These are phyloP conservation scores for Kryptolebias ocellatus DNA, from an alignment of 2,797 vertebrate species.

Conservation along the genomic window DNA sequence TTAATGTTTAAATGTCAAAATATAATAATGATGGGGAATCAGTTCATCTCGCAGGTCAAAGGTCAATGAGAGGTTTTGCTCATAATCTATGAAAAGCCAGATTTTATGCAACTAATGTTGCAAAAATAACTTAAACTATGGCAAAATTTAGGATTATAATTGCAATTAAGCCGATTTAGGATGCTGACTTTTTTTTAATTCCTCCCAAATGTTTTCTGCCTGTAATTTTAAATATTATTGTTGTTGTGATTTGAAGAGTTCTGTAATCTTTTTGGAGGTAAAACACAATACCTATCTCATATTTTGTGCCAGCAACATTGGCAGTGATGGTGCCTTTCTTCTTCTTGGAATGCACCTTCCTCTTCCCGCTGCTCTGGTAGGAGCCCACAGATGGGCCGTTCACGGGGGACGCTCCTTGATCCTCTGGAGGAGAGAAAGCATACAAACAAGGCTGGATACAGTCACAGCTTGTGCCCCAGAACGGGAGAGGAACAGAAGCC, in stretches of 20 bases:
- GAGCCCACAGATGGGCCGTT: conserved; percentile 85
- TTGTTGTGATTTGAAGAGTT: neutral
- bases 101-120: conserved; percentile 13
- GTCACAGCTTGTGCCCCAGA: conserved; percentile 57
- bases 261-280: neutral
- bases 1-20: neutral
- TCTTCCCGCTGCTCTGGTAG: conserved; percentile 88
- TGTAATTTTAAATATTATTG: neutral
- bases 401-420: conserved; percentile 87
- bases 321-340: conserved; percentile 91
- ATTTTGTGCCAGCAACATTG: conserved; percentile 95
- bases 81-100: conserved; percentile 11
- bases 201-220: neutral
- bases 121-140: neutral
- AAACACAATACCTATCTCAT: conserved; percentile 91
- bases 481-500: conserved; percentile 14
- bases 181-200: conserved; percentile 1
- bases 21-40: neutral
- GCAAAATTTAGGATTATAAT: neutral
- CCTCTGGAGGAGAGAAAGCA: conserved; percentile 80
- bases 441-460: conserved; percentile 46
- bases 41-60: conserved; percentile 1
- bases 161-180: neutral
- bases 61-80: conserved; percentile 20
- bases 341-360: conserved; percentile 92